A percentile compares a stretch with the other conserved stretches of the same genome.
These are phyloP conservation scores for Neodontobutis hainanensis DNA, from an alignment of 2,113 vertebrate species.

Conservation along the genomic window DNA sequence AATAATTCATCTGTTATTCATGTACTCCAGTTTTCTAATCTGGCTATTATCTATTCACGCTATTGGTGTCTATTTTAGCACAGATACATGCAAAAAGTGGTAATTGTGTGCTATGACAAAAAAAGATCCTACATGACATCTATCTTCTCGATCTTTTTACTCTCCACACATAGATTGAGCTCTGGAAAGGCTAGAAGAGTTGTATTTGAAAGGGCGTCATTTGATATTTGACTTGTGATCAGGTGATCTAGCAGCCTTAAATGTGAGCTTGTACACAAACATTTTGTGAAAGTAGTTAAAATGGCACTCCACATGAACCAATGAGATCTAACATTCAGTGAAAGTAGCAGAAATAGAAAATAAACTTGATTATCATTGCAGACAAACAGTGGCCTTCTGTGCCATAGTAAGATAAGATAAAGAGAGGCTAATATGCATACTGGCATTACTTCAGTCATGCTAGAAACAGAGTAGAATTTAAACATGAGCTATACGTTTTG, in stretches of 20 bases:
- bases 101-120: conserved; percentile 45
- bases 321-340: conserved; percentile 44
- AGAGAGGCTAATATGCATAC: background rate
- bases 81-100: conserved; percentile 7
- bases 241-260: conserved; percentile 35
- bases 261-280: conserved; percentile 23
- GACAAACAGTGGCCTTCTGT: conserved; percentile 48
- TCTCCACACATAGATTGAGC: conserved; percentile 19
- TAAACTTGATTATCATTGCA: conserved; percentile 31
- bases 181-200: conserved; percentile 26
- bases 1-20: conserved; percentile 49
- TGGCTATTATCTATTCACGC: conserved; percentile 16
- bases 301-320: conserved; percentile 39
- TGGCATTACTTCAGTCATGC: no score
- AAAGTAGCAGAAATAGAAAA: conserved; percentile 46
- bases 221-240: conserved; percentile 57
- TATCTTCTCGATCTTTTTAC: background rate
- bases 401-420: conserved; percentile 39
- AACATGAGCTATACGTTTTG: no score
- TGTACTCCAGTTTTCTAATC: conserved; percentile 16
- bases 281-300: conserved; percentile 29
- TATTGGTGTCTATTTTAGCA: conserved; percentile 7
- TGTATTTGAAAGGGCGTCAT: conserved; percentile 43
- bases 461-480: no score
- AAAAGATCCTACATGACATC: conserved; percentile 11